Evolutionary conservation across 2,888 invertebrate species (phyloP).

Genomic region (Hartigia nigra): DNA sequence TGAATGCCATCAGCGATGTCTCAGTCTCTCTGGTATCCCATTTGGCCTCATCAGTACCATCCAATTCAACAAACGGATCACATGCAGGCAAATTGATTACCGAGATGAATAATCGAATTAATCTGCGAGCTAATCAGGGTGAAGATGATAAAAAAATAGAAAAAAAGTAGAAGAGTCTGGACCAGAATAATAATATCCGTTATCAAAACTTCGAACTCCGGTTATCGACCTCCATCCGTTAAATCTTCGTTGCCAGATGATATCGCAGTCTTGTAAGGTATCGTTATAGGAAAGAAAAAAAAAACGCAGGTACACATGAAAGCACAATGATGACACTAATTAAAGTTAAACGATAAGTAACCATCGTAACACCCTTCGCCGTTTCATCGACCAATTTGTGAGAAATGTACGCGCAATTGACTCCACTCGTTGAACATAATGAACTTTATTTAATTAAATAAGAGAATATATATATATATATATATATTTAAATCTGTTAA

Average conservation of each 20-base stretch:
- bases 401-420: not conserved
- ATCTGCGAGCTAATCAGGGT: not conserved
- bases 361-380: not conserved
- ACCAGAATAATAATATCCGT: not conserved
- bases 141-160: not conserved
- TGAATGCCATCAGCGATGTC: conserved; percentile 2
- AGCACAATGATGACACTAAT: not conserved
- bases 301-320: not conserved
- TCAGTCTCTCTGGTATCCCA: not conserved
- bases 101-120: not conserved
- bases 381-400: not conserved
- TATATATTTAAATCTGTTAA: not conserved
- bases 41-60: conserved; percentile 1
- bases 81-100: not conserved
- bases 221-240: not conserved
- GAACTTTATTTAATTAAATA: not conserved
- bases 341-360: not conserved
- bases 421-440: not conserved
- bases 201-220: not conserved
- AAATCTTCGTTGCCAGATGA: not conserved
- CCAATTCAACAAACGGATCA: not conserved
- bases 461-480: not conserved
- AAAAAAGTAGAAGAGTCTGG: not conserved
- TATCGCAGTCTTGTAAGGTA: not conserved
- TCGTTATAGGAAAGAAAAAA: not conserved